Evolutionary conservation across 2,113 vertebrate genomes (phyloP), one percentile per base, ranked within the genome.

Genomic region (Sclerurus mexicanus): DNA sequence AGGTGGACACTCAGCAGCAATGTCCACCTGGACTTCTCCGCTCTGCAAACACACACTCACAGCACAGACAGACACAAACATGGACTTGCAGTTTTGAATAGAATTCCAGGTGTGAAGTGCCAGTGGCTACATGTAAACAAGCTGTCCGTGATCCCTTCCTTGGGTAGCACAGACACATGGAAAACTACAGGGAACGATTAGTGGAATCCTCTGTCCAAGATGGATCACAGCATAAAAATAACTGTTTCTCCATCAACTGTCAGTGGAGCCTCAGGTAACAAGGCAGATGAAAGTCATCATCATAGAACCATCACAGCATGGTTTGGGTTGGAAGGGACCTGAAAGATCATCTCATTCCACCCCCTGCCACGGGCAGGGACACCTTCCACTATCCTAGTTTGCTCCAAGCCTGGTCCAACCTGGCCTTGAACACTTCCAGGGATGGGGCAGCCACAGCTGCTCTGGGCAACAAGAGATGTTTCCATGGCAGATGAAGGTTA

Each of bases 361-460:
- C 13, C 7, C 15, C 12, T 67, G 28, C 10, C 53, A 2, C 18
- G 39, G 49, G n/a, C 39, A 60, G 28, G 23, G 46, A 47, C n/a
- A 60, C 20, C 13, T 83, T 2, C n/a, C 25, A 19, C 30, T 6
- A 0, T 2, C n/a, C 39, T 62, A 68, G 39, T 39, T 0, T 75
- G 39, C 24, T 76, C 47, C 53, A 60, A 82, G n/a, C 7, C 62
- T 30, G 0, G 0, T 33, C 69, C 71, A 69, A 0, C 21, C 63
- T 47, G 47, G 21, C 47, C 31, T 42, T 40, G 71, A 25, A 35
- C 47, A 55, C 12, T 42, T 2, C n/a, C n/a, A 90, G 13, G 28
- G 39, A 25, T 39, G 10, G 25, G 6, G 6, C 40, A 69, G 3
- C 47, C 56, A 37, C 10, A 76, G 6, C 10, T 56, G 19, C 17